Percentiles rank a stretch among this genome's conserved stretches.
Conservation (phyloP, 35 echinoderm and acorn worm species). For the Heliocidaris tuberculata region DNA sequence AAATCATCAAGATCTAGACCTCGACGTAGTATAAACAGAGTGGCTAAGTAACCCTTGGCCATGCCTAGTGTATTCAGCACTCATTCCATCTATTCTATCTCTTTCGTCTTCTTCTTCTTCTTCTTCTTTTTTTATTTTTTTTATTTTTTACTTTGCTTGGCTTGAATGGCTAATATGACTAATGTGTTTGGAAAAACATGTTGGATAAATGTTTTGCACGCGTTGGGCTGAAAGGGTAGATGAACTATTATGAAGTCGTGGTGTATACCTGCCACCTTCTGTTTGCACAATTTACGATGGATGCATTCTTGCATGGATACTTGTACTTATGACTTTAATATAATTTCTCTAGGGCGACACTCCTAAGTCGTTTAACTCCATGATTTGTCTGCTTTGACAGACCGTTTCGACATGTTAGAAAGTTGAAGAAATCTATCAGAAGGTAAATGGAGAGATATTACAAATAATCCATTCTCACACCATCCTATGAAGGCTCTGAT, state of each 20-base stretch:
- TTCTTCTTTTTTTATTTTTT: too few species aligned
- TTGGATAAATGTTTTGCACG: not conserved
- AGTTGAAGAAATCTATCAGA: too few species aligned
- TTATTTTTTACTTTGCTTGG: not conserved
- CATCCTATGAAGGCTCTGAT: too few species aligned
- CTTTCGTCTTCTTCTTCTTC: not conserved
- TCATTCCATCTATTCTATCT: not conserved
- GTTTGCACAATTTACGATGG: not conserved
- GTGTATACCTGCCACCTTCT: not conserved
- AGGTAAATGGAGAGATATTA: too few species aligned
- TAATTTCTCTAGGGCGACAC: too few species aligned
- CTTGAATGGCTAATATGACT: not conserved
- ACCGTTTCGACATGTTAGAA: too few species aligned
- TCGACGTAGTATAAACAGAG: constrained; percentile 33
- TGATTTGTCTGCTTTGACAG: too few species aligned
- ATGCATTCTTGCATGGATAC: not conserved
- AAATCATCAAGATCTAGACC: constrained; percentile 33
- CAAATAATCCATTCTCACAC: too few species aligned
- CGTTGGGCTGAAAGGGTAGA: not conserved
- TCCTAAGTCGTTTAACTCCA: too few species aligned
- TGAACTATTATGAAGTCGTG: not conserved
- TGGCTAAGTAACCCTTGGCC: constrained; percentile 41
- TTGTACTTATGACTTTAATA: too few species aligned
- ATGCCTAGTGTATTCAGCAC: constrained; percentile 7
- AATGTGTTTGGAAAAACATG: constrained; percentile 10